phyloP scores from a whole-genome alignment of 2,113 vertebrate species.

The Guaruba guarouba region DNA sequence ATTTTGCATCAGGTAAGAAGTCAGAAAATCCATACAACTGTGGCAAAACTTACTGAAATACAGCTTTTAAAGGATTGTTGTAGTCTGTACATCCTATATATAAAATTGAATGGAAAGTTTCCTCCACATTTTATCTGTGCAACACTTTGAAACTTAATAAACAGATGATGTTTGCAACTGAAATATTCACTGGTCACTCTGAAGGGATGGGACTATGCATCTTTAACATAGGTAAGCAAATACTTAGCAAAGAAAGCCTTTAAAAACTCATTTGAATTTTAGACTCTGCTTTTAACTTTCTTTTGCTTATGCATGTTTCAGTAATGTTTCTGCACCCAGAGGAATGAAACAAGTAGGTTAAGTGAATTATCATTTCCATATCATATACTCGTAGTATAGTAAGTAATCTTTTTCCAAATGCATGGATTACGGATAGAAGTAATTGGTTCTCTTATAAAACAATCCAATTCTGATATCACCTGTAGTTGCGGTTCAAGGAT shows the following conservation, averaged over 20 bases:
- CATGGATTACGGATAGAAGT: neutral
- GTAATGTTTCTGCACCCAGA: neutral
- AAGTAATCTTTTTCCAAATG: neutral
- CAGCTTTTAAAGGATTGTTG: conserved; percentile 4
- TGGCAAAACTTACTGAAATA: conserved; percentile 4
- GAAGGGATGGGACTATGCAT: neutral
- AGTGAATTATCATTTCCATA: neutral
- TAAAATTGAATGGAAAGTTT: neutral
- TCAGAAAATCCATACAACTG: neutral
- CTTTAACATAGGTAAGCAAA: neutral
- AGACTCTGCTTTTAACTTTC: neutral
- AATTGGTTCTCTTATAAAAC: neutral
- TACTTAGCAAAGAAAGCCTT: neutral
- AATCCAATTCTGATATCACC: neutral
- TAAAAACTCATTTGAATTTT: neutral
- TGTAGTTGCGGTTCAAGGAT: neutral
- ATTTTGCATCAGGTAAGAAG: conserved; percentile 70
- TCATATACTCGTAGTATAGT: neutral
- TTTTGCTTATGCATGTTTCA: neutral
- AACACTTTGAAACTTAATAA: neutral
- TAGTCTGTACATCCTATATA: neutral
- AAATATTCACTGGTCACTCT: neutral
- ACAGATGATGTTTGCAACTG: neutral
- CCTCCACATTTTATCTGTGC: neutral
- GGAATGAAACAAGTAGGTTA: neutral